These are phyloP conservation scores for Arctia plantaginis DNA, from an alignment of 2,888 invertebrate genomes.

Conservation along the genomic window DNA sequence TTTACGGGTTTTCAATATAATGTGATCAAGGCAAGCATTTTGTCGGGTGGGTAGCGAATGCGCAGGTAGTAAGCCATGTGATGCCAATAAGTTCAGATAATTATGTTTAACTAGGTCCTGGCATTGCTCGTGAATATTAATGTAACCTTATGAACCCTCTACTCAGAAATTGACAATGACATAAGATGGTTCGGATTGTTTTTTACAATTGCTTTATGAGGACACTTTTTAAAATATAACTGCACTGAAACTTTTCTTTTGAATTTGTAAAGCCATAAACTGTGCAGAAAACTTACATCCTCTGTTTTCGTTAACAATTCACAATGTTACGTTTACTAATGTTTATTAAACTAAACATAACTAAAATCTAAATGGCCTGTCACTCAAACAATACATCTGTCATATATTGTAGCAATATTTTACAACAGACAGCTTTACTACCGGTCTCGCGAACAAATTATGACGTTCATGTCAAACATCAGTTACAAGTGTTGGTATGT, in stretches of 20 bases:
- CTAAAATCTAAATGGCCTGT: slow-evolving; percentile 8
- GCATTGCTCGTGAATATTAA: no score
- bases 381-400: slow-evolving; percentile 11
- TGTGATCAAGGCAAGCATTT: no score
- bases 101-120: no score
- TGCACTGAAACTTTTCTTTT: not conserved
- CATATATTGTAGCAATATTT: slow-evolving; percentile 16
- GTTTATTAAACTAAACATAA: not conserved
- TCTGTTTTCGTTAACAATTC: not conserved
- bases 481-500: slow-evolving; percentile 43
- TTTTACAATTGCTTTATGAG: no score
- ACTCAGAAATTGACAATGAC: no score
- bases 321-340: not conserved
- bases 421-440: slow-evolving; percentile 16
- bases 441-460: slow-evolving; percentile 27
- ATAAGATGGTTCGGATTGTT: no score
- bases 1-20: no score
- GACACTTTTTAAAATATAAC: not conserved
- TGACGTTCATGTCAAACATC: slow-evolving; percentile 42
- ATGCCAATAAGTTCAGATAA: no score
- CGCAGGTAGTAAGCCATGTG: no score
- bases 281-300: not conserved
- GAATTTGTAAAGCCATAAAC: not conserved
- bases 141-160: no score
- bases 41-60: no score